Conservation (phyloP, 2,113 vertebrate genomes). For the Cebidichthys violaceus region DNA sequence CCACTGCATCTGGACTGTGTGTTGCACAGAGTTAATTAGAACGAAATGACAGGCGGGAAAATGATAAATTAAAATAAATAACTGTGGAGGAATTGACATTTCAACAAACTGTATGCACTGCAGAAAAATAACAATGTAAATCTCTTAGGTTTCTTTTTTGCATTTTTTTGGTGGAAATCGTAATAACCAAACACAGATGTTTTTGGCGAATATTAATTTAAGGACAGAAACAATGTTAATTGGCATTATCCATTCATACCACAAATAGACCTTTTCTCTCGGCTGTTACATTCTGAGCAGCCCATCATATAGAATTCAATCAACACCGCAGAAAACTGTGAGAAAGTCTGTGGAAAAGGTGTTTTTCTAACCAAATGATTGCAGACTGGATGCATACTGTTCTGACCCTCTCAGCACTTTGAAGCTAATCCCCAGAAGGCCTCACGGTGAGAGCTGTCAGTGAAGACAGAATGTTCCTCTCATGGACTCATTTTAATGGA, state of each 20-base stretch:
- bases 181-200: too few species aligned
- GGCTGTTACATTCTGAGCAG: slow-evolving; percentile 6
- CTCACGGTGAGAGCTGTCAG: slow-evolving; percentile 64
- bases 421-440: slow-evolving; percentile 59
- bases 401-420: slow-evolving; percentile 53
- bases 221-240: neutral
- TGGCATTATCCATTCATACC: neutral
- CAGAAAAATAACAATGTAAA: neutral
- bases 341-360: slow-evolving; percentile 26
- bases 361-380: slow-evolving; percentile 49
- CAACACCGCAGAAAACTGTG: neutral
- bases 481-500: slow-evolving; percentile 59
- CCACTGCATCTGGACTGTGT: slow-evolving; percentile 39
- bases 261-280: neutral
- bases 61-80: neutral
- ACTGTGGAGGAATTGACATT: neutral
- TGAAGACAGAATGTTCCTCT: slow-evolving; percentile 59
- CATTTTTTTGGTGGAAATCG: too few species aligned
- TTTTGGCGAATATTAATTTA: too few species aligned
- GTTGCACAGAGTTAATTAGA: slow-evolving; percentile 51
- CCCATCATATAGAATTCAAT: slow-evolving; percentile 20
- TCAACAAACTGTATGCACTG: neutral
- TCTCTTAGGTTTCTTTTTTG: neutral
- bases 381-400: slow-evolving; percentile 33
- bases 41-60: slow-evolving; percentile 23